These are phyloP conservation scores for Campoplex nolae DNA, from an alignment of 2,888 invertebrate genomes.

Conservation along the genomic window DNA sequence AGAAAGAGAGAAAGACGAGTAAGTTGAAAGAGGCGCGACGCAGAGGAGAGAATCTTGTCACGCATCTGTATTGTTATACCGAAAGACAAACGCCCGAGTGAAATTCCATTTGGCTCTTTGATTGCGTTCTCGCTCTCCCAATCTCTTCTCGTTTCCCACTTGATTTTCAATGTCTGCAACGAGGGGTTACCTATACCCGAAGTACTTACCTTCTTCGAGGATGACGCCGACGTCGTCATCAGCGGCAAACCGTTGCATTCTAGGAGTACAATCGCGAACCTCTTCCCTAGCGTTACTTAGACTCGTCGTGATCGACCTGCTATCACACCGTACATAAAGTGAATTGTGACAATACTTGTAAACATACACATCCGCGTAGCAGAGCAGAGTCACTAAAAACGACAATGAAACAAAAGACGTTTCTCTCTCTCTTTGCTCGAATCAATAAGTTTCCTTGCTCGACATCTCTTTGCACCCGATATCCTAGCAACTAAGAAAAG, in stretches of 20 bases:
- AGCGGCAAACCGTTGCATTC: not conserved
- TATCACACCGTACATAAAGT: conserved; percentile 21
- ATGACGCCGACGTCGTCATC: not conserved
- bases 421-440: not conserved
- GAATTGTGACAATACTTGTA: conserved; percentile 35
- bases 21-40: not conserved
- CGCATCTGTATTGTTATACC: conserved; percentile 69
- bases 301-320: conserved; percentile 30
- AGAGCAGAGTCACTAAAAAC: not conserved
- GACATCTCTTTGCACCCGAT: not conserved
- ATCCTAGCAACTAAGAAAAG: not conserved
- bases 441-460: conserved; percentile 14
- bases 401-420: not conserved
- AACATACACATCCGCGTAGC: not conserved
- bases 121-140: conserved; percentile 60
- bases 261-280: conserved; percentile 4
- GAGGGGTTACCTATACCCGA: not conserved
- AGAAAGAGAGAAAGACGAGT: not conserved
- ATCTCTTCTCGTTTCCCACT: conserved; percentile 15
- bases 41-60: conserved; percentile 60
- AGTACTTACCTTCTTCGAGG: conserved; percentile 5
- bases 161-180: conserved; percentile 47
- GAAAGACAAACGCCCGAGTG: conserved; percentile 71
- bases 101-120: conserved; percentile 73
- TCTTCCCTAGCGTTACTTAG: conserved; percentile 1